Conservation (phyloP, 2,888 invertebrate species). For the Cantharis rufa region DNA sequence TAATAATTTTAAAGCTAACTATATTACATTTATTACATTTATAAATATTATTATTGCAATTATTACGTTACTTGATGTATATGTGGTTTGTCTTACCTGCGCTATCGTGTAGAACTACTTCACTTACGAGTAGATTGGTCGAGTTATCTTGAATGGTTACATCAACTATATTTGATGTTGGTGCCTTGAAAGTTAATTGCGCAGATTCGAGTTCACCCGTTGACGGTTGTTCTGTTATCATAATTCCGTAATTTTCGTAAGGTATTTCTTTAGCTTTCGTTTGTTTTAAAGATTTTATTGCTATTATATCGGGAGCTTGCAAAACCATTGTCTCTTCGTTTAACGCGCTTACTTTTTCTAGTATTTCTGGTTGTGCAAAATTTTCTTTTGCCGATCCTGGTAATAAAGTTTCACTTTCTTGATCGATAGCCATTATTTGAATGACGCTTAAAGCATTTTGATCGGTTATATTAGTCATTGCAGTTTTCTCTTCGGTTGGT, state of each 20-base stretch:
- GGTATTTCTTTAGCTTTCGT: conserved; percentile 44
- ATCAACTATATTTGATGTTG: conserved; percentile 55
- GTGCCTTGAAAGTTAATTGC: conserved; percentile 52
- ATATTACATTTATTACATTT: background rate
- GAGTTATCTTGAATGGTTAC: conserved; percentile 50
- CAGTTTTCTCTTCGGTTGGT: conserved; percentile 26
- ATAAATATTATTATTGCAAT: background rate
- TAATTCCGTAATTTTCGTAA: conserved; percentile 53
- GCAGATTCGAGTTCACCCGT: conserved; percentile 58
- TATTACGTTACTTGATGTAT: background rate
- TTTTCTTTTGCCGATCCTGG: conserved; percentile 55
- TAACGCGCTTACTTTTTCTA: conserved; percentile 54
- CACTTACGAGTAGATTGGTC: conserved; percentile 55
- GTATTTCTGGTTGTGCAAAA: conserved; percentile 54
- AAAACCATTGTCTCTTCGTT: conserved; percentile 51
- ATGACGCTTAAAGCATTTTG: conserved; percentile 53
- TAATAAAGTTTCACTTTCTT: conserved; percentile 52
- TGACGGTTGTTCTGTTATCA: conserved; percentile 57
- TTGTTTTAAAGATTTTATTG: conserved; percentile 38
- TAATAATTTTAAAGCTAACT: background rate
- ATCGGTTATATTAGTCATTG: conserved; percentile 22
- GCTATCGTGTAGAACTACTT: conserved; percentile 56
- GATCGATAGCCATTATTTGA: conserved; percentile 49
- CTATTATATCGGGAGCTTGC: conserved; percentile 37
- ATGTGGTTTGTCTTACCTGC: conserved; percentile 53